Evolutionary conservation across 2,113 vertebrate genomes (phyloP), one percentile per base, ranked within the genome.

Genomic region (Crypturellus undulatus): DNA sequence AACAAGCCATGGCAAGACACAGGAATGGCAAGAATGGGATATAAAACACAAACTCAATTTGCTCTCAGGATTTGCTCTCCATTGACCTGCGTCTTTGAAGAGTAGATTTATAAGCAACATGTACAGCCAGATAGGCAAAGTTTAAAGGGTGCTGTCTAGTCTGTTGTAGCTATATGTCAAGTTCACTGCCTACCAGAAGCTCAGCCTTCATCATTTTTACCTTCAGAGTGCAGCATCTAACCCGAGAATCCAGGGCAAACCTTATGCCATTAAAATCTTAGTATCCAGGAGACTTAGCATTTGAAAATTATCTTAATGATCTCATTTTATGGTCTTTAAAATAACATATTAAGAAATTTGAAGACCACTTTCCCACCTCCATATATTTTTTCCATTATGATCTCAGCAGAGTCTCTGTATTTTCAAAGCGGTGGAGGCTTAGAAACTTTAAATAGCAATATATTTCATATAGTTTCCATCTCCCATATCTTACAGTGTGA

Each of bases 391-490:
- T 78, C 79, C 65, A 32, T 30, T 79, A 43, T 92, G 69, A 89
- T 52, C 62, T 94, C 77, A 94, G 49, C 9, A 79, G 3, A 87
- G 3, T 25, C 47, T 54, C 93, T 54, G 51, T 40, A 13, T 70
- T 88, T 94, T 62, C 64, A 67, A 65, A 93, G 24, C 36, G 80
- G 26, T 78, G 56, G 11, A 80, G 67, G 58, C 40, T 75, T 63
- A 67, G 49, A 83, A 71, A 85, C 82, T 91, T 92, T 91, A 86
- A 87, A 93, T 56, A 95, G 62, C 42, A 87, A 83, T 91, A 45
- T 84, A 43, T 94, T 84, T 42, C 45, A 87, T 75, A 84, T 86
- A 77, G 9, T 90, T 97, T 95, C 90, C 83, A 51, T 75, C n/a
- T 93, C 56, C 69, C 58, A 73, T 70, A 36, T 95, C 77, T 84